Evolutionary conservation across 2,888 invertebrate genomes (phyloP), one percentile per base, ranked within the genome.

Genomic region (Macrophya alboannulata): DNA sequence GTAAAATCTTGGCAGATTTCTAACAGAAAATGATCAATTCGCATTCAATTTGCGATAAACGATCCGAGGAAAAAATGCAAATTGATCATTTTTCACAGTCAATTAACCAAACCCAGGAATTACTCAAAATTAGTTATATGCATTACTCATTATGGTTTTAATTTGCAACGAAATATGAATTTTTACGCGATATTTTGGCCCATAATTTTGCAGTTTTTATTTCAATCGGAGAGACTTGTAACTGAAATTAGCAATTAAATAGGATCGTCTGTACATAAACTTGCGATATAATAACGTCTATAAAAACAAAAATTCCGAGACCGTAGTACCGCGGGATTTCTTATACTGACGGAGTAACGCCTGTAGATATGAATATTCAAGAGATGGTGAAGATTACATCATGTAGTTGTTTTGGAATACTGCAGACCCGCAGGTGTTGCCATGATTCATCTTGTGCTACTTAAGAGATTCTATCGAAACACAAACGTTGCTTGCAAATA

Each of bases 281-380:
- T 25, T 21, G 62, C 8, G n/a, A 10, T 31, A 31, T 31, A 31
- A 31, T 25, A 62, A 12, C 10, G 21, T 62, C 10, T 25, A 25
- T 25, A 10, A n/a, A n/a, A n/a, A n/a, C n/a, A 25, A 62, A 62
- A 62, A 4, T 25, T 25, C 10, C 10, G 25, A 62, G 62, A 31
- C 1, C 62, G 12, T 12, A 21, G 3, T 31, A 0, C 21, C 62
- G 62, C 21, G 25, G 25, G 12, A 62, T 25, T 62, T 62, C 21
- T 31, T 62, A 31, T 31, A 21, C 25, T 21, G 5, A 12, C 10
- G 12, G 10, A 62, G 4, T 12, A n/a, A 62, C 62, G 25, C 25
- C 62, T 62, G 10, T 4, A 9, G 62, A 62, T 62, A 62, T 62
- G 25, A 62, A 62, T 62, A 62, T 62, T 62, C 62, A 62, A 62